Conservation (phyloP, 2,797 vertebrate species). For the Pipistrellus nathusii region DNA sequence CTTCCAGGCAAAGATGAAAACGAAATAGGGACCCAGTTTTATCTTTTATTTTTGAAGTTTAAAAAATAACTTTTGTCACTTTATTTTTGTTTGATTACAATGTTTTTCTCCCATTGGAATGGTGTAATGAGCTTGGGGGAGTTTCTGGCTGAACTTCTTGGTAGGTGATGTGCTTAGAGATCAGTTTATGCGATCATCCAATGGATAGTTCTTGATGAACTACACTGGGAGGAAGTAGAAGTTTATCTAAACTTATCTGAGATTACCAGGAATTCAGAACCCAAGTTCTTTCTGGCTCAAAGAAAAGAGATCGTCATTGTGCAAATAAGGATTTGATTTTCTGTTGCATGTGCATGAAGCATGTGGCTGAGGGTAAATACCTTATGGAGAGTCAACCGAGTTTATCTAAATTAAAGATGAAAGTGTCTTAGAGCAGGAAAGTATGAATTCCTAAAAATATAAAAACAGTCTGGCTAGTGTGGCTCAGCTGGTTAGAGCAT, state of each 20-base stretch:
- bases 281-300: not conserved
- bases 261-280: conserved; percentile 32
- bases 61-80: not conserved
- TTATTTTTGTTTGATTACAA: not conserved
- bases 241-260: conserved; percentile 21
- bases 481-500: no score
- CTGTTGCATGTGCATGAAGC: not conserved
- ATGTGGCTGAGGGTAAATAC: not conserved
- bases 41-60: not conserved
- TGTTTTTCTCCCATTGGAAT: not conserved
- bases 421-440: not conserved
- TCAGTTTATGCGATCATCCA: not conserved
- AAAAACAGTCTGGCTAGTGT: no score
- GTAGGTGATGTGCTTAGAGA: not conserved
- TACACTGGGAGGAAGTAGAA: conserved; percentile 6
- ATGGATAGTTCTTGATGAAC: not conserved
- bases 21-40: not conserved
- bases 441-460: not conserved
- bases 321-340: conserved; percentile 53
- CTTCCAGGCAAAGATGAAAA: not conserved
- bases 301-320: not conserved
- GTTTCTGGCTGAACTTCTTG: not conserved
- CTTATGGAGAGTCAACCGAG: not conserved
- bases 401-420: not conserved
- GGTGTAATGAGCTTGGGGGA: not conserved